Evolutionary conservation across 2,888 invertebrate species (phyloP), one percentile per base, ranked within the genome.

Genomic region (Eupithecia subumbrata): DNA sequence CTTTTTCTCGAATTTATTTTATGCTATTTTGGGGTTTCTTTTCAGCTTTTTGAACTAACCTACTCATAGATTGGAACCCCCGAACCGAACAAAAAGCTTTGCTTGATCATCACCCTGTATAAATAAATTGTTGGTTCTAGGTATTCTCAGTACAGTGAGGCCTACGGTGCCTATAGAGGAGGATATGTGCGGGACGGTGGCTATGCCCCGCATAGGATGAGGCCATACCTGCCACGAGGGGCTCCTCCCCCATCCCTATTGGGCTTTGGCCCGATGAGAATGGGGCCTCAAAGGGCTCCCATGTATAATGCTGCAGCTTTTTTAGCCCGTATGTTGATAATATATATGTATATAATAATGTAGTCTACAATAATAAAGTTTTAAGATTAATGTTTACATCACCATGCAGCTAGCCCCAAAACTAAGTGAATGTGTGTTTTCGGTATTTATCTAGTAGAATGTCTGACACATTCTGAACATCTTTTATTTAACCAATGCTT

Each of bases 141-240:
- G 77, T 86, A 87, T 79, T 80, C 86, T 40, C 87, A 86, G 12
- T 92, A 91, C 73, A 84, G 83, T 73, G 85, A 89, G 82, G 91
- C 91, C 12, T 92, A 87, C 83, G 91, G 91, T 48, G 80, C 87
- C 78, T 91, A 92, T 77, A 84, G 82, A 37, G 91, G 91, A 25
- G 90, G 90, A 9, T 91, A 90, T 80, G 86, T 88, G 0, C 86
- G 86, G 14, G 82, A 81, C 11, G 80, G 82, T 45, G 84, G 82
- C 11, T 83, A 75, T 71, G 83, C 83, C 5, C 86, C 84, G 12
- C 82, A 77, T 30, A 73, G 77, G 18, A 74, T 73, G n/a, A 63
- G 72, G 25, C 75, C 75, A 16, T 75, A 69, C 56, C 77, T 73
- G 18, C 75, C 68, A n/a, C 34, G 66, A 18, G 66, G 48, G 63